Evolutionary conservation across 2,113 vertebrate species (phyloP).

Genomic region (Notarius lentiginosus): DNA sequence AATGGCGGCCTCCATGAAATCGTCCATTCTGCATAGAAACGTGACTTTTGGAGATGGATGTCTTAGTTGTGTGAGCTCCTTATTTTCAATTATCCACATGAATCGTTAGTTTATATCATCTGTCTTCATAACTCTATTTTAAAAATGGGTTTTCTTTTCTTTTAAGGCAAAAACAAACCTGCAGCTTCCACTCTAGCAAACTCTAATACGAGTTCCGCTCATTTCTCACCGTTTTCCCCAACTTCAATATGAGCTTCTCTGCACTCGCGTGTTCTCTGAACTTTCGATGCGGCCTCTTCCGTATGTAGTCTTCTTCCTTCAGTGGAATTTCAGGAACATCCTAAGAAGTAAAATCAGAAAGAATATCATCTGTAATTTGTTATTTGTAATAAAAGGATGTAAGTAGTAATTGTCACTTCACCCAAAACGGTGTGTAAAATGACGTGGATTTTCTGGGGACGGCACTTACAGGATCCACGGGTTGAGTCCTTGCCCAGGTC

Average conservation of each 20-base stretch:
- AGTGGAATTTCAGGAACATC: conserved; percentile 75
- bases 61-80: too few relatives aligned
- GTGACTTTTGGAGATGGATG: too few relatives aligned
- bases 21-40: too few relatives aligned
- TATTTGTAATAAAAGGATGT: neutral
- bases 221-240: conserved; percentile 80
- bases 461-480: conserved; percentile 77
- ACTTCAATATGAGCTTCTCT: conserved; percentile 84
- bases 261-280: conserved; percentile 80
- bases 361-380: neutral
- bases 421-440: neutral
- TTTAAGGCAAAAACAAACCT: neutral
- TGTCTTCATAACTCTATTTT: too few relatives aligned
- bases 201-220: neutral
- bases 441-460: neutral
- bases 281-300: conserved; percentile 77
- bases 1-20: too few relatives aligned
- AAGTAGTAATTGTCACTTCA: neutral
- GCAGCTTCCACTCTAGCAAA: neutral
- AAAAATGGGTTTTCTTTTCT: too few relatives aligned
- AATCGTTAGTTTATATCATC: too few relatives aligned
- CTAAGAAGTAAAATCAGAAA: conserved; percentile 59
- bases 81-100: too few relatives aligned
- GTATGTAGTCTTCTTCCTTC: conserved; percentile 84
- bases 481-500: conserved; percentile 86